These are phyloP conservation scores for Cyprinella venusta DNA, from an alignment of 2,797 vertebrate species.

Conservation along the genomic window DNA sequence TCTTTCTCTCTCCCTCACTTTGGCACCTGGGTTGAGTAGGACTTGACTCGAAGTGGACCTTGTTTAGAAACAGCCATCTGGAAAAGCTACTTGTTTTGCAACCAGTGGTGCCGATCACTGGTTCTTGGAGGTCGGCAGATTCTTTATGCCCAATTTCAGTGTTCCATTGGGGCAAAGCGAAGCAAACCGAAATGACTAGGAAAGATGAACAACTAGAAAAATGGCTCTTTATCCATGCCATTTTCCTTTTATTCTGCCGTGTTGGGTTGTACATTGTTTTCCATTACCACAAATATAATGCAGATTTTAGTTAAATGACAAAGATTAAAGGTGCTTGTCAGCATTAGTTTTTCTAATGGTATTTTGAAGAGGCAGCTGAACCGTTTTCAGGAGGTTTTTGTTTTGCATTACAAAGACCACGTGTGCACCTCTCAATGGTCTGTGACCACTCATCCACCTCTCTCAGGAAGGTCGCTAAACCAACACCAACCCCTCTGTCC, in stretches of 20 bases:
- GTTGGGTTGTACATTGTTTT: conserved; percentile 1
- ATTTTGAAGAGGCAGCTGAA: conserved; percentile 54
- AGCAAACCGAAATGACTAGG: not conserved
- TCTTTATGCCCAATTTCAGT: conserved; percentile 24
- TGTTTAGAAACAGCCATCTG: conserved; percentile 62
- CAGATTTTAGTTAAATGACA: not conserved
- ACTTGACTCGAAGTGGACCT: conserved; percentile 46
- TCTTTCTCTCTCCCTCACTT: conserved; percentile 15
- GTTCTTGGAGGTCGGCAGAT: conserved; percentile 68
- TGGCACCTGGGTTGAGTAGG: conserved; percentile 30
- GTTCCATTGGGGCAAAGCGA: conserved; percentile 2
- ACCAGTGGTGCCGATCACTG: conserved; percentile 48
- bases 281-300: conserved; percentile 2
- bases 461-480: conserved; percentile 52
- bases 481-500: conserved; percentile 11
- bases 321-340: conserved; percentile 34
- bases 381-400: conserved; percentile 62
- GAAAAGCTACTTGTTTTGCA: conserved; percentile 65
- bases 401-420: conserved; percentile 73
- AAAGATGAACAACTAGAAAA: not conserved
- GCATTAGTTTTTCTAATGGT: conserved; percentile 34
- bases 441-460: conserved; percentile 67
- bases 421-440: conserved; percentile 63
- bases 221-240: not conserved
- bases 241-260: not conserved